phyloP scores from a whole-genome alignment of 1,140 invertebrate species.

The Aphis craccivora region DNA sequence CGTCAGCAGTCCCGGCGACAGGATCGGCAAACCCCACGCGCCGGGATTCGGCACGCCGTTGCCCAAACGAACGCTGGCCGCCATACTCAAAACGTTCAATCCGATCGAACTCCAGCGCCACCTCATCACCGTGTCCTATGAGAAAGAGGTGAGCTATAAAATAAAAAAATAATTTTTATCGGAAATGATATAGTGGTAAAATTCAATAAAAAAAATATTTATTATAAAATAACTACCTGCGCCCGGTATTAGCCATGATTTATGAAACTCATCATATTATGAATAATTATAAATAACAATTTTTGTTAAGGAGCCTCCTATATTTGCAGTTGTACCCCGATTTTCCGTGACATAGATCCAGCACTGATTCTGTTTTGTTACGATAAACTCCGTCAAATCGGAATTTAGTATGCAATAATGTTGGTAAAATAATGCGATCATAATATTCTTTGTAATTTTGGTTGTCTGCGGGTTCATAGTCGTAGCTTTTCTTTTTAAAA shows the following conservation, averaged over 20 bases:
- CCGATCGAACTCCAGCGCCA: slow-evolving; percentile 83
- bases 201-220: no score
- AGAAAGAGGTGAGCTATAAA: slow-evolving; percentile 76
- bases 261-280: no score
- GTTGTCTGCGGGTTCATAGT: neutral
- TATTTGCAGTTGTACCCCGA: no score
- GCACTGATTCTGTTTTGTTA: neutral
- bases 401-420: neutral
- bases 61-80: slow-evolving; percentile 74
- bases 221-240: no score
- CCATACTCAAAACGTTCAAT: slow-evolving; percentile 82
- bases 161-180: no score
- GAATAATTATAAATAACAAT: no score
- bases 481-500: no score
- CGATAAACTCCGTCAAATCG: neutral
- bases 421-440: no score
- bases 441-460: neutral
- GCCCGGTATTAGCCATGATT: no score
- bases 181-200: no score
- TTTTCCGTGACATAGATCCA: no score
- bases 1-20: slow-evolving; percentile 60
- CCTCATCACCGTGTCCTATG: slow-evolving; percentile 80
- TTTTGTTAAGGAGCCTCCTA: no score
- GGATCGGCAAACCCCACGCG: neutral
- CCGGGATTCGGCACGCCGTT: slow-evolving; percentile 61